phyloP scores from a whole-genome alignment of 23 tunicate genomes.

The Styela clava region DNA sequence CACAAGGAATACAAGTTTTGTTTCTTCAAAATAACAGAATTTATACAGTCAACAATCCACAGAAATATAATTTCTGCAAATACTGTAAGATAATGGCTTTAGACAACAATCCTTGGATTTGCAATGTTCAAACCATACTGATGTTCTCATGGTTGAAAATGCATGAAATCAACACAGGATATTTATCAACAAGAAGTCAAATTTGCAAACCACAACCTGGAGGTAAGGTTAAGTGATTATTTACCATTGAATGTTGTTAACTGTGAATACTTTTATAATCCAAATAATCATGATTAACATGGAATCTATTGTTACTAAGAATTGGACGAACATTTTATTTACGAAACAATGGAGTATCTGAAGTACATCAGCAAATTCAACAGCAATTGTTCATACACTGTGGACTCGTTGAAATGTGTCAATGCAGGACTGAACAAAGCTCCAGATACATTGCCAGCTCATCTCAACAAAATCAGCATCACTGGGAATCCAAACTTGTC shows the following conservation, averaged over 20 bases:
- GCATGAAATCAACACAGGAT: background rate
- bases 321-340: background rate
- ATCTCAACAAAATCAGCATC: conserved; percentile 13
- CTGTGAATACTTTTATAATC: too few species aligned
- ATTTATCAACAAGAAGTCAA: background rate
- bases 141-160: conserved; percentile 7
- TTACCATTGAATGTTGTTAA: too few species aligned
- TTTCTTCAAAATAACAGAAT: conserved; percentile 33
- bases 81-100: conserved; percentile 30
- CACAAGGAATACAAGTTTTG: background rate
- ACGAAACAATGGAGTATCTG: conserved; percentile 23
- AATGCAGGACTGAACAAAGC: conserved; percentile 12
- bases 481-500: conserved; percentile 32
- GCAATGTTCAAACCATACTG: background rate
- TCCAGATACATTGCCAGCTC: conserved; percentile 24
- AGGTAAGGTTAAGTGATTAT: background rate
- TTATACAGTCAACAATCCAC: conserved; percentile 21
- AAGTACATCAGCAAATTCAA: conserved; percentile 13
- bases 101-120: background rate
- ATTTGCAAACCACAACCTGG: background rate
- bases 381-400: conserved; percentile 26
- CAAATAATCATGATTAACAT: too few species aligned
- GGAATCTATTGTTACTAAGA: too few species aligned
- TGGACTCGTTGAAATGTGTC: conserved; percentile 24
- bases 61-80: conserved; percentile 36